These are phyloP conservation scores for Bicyclus anynana DNA, from an alignment of 1,140 invertebrate species.

Conservation along the genomic window DNA sequence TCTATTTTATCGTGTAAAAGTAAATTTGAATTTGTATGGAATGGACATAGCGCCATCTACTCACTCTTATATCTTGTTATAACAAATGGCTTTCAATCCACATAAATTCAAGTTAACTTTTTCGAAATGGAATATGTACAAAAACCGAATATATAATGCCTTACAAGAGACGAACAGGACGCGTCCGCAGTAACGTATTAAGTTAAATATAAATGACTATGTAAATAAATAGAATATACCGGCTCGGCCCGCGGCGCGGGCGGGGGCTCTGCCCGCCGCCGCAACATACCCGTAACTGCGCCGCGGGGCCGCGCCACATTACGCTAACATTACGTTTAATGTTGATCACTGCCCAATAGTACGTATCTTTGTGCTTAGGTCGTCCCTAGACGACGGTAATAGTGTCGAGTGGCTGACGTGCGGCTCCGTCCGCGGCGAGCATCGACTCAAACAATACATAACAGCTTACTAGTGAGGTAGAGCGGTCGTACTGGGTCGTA, in stretches of 20 bases:
- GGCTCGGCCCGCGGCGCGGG: slow-evolving; percentile 45
- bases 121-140: not conserved
- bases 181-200: slow-evolving; percentile 50
- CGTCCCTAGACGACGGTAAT: slow-evolving; percentile 70
- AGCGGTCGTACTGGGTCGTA: slow-evolving; percentile 69
- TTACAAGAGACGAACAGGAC: slow-evolving; percentile 12
- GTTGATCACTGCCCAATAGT: slow-evolving; percentile 77
- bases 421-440: slow-evolving; percentile 61
- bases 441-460: slow-evolving; percentile 73
- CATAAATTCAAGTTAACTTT: too few species aligned
- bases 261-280: slow-evolving; percentile 47
- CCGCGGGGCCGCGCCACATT: slow-evolving; percentile 58
- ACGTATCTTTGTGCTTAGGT: slow-evolving; percentile 75
- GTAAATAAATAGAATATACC: slow-evolving; percentile 69
- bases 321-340: slow-evolving; percentile 73
- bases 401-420: slow-evolving; percentile 53
- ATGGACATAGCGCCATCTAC: too few species aligned
- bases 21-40: too few species aligned
- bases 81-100: too few species aligned
- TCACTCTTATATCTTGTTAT: too few species aligned
- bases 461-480: slow-evolving; percentile 74
- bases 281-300: slow-evolving; percentile 70
- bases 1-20: too few species aligned
- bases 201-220: slow-evolving; percentile 56
- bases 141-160: not conserved